Evolutionary conservation across 2,113 vertebrate species (phyloP).

Genomic region (Nothocercus julius): DNA sequence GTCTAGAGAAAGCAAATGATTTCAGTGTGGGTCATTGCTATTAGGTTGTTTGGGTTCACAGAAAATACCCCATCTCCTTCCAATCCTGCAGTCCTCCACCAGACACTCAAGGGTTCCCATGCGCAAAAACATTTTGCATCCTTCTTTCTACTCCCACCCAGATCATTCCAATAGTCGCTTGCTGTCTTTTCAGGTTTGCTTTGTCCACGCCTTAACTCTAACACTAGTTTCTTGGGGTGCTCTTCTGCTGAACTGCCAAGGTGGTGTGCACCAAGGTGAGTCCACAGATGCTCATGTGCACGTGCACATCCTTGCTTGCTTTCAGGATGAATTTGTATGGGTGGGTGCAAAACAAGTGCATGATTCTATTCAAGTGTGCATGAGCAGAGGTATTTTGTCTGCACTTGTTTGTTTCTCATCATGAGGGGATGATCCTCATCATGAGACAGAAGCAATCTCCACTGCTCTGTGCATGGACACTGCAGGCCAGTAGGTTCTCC

Average conservation of each 20-base stretch:
- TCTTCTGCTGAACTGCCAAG: too few relatives aligned
- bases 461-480: too few relatives aligned
- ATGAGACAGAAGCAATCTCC: background rate
- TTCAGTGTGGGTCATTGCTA: background rate
- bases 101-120: too few relatives aligned
- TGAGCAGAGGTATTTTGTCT: background rate
- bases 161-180: background rate
- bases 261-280: background rate
- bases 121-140: too few relatives aligned
- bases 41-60: background rate
- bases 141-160: background rate
- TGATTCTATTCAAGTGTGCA: background rate
- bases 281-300: background rate
- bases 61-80: background rate
- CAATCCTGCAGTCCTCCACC: rapidly evolving
- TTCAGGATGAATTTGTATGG: background rate
- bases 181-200: background rate
- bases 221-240: too few relatives aligned
- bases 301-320: background rate
- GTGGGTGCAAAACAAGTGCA: background rate
- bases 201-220: background rate
- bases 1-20: background rate
- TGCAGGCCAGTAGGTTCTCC: too few relatives aligned
- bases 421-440: background rate
- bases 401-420: background rate